Evolutionary conservation across 1,140 invertebrate species (phyloP), one percentile per base, ranked within the genome.

Genomic region (Arion vulgaris): DNA sequence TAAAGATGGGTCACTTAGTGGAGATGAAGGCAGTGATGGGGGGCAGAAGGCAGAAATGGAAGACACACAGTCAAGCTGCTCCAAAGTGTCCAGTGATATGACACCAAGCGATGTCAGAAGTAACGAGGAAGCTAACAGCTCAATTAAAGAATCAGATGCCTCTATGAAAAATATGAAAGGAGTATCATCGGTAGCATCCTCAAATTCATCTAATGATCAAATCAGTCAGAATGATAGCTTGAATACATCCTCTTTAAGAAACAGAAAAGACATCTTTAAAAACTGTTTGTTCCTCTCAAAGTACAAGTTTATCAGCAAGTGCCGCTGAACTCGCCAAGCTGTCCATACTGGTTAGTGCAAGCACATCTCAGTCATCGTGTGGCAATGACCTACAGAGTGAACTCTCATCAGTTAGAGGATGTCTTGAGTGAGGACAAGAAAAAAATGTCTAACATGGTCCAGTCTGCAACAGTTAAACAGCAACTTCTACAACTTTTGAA

Each of bases 51-150:
- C 53, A 39, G 81, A 84, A 32, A 80, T 49, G 26, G 82, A 84
- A 53, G 85, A 86, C 36, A 66, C 74, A 17, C 82, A 87, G 57
- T 86, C 85, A 15, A 83, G 74, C 28, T 85, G 81, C 73, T 87
- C 86, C 28, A 87, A 86, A 32, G 66, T 73, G 28, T 87, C 85
- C 0, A 88, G 87, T 82, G 85, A 86, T 41, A 34, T 88, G 17
- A 89, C 88, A 0, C 86, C 87, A 0, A 88, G 87, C 78, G 88
- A 89, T 39, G 81, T 86, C 36, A 80, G 87, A 49, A 89, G 88
- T 79, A 87, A 82, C 71, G 88, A 87, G 32, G 87, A 89, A 38
- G 84, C 85, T 26, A 80, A 83, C 19, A 89, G 88, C 82, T 89
- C 88, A 66, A 62, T 88, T 71, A 89, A 89, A 38, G 88, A 89